These are phyloP conservation scores for Nerophis lumbriciformis DNA, from an alignment of 2,113 vertebrate species.

Conservation along the genomic window DNA sequence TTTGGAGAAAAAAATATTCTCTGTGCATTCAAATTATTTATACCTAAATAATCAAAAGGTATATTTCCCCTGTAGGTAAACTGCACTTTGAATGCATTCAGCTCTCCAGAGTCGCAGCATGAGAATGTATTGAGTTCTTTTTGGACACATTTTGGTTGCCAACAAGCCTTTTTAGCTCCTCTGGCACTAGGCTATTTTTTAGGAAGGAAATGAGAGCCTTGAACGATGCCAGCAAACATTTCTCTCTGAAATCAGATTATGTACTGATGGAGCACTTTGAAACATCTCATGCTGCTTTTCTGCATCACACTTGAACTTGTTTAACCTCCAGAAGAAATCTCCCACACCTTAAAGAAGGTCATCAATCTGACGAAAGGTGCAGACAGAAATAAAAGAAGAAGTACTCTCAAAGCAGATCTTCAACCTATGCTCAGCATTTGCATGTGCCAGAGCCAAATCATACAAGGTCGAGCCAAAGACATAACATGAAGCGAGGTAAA, in stretches of 20 bases:
- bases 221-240: constrained; percentile 49
- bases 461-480: constrained; percentile 6
- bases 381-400: not conserved
- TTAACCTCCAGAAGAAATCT: not conserved
- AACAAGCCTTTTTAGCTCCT: constrained; percentile 66
- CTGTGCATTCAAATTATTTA: constrained; percentile 39
- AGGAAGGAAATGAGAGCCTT: constrained; percentile 35
- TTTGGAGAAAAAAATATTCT: constrained; percentile 35
- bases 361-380: constrained; percentile 11
- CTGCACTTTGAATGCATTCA: constrained; percentile 45
- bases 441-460: constrained; percentile 10
- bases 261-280: constrained; percentile 25
- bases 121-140: constrained; percentile 36
- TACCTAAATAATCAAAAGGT: constrained; percentile 23
- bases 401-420: too few relatives aligned
- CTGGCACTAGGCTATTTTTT: constrained; percentile 45
- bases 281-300: constrained; percentile 28
- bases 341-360: constrained; percentile 10
- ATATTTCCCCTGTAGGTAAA: constrained; percentile 37
- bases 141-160: constrained; percentile 57
- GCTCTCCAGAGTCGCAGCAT: constrained; percentile 32
- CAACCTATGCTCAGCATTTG: constrained; percentile 1
- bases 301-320: constrained; percentile 20
- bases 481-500: constrained; percentile 15
- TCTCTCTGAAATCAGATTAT: constrained; percentile 46